Base-by-base conservation (phyloP, 1,140 invertebrate species). In the Schmidtea mediterranea region DNA sequence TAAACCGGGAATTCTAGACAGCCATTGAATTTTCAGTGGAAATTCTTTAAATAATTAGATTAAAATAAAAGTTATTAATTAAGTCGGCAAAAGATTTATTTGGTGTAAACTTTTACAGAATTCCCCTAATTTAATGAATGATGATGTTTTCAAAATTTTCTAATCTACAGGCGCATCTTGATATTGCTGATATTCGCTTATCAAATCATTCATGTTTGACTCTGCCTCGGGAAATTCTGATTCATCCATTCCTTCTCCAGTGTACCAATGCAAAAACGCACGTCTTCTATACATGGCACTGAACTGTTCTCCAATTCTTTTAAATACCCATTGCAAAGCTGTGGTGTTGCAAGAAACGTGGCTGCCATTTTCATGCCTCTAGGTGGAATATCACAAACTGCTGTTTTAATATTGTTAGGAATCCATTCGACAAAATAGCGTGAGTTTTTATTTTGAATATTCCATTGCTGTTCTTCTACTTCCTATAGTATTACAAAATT, bases 131-230 rank as follows among this genome's bases (percentile, higher is more conserved):
- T n/a, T n/a, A n/a, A n/a, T n/a, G n/a, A n/a, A n/a, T n/a, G n/a
- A n/a, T n/a, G n/a, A n/a, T n/a, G n/a, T n/a, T n/a, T n/a, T n/a
- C n/a, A n/a, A n/a, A n/a, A n/a, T n/a, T n/a, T n/a, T n/a, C n/a
- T n/a, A n/a, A n/a, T 41, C 39, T 15, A 18, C 39, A 8, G 39
- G 12, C 1, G 58, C 58, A 39, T 59, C 58, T 52, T 81, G 79
- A 63, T 83, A 84, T 62, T 83, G 80, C 60, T 83, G 81, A 62
- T 83, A 83, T 58, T 83, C 79, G 51, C 79, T 77, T 38, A 62
- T 57, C 38, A 63, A 6, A 52, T 64, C 63, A 50, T 63, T 65
- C 62, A 64, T 62, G 52, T 64, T 69, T 19, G 72, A 73, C 56
- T 77, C 75, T 0, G 75, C 75, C 59, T 77, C 75, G 23, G 71